These are phyloP conservation scores for Aphodius sticticus DNA, from an alignment of 2,888 invertebrate species.

Conservation along the genomic window DNA sequence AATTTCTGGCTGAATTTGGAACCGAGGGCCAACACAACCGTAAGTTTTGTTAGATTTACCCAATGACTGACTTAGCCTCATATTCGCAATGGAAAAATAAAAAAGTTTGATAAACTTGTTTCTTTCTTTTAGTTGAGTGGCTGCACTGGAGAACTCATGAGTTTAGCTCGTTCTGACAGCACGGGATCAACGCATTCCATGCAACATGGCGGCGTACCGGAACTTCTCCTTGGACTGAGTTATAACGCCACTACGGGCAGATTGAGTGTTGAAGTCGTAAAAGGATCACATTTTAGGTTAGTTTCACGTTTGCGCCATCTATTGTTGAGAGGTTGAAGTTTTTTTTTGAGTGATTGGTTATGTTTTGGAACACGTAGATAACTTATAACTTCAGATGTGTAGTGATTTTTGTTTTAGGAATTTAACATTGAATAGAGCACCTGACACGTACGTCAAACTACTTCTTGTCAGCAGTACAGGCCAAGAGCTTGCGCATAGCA, in stretches of 20 bases:
- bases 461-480: conserved; percentile 92
- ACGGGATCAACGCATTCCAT: conserved; percentile 93
- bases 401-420: conserved; percentile 65
- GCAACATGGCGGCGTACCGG: conserved; percentile 90
- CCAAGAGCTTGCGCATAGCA: conserved; percentile 91
- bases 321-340: neutral
- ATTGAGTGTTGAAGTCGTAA: conserved; percentile 89
- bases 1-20: conserved; percentile 89
- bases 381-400: neutral
- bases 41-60: conserved; percentile 46
- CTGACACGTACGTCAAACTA: conserved; percentile 94
- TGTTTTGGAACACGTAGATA: neutral
- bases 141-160: conserved; percentile 70
- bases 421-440: conserved; percentile 79
- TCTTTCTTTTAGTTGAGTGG: conserved; percentile 59
- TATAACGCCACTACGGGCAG: conserved; percentile 95
- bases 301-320: neutral
- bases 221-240: conserved; percentile 86
- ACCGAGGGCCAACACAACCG: conserved; percentile 69
- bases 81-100: too few species aligned
- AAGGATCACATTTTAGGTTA: conserved; percentile 75
- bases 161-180: conserved; percentile 90
- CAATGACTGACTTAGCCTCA: neutral
- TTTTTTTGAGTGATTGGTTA: conserved; percentile 1
- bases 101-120: neutral